phyloP scores from a whole-genome alignment of 2,888 invertebrate genomes.

The Drosophila falleni region DNA sequence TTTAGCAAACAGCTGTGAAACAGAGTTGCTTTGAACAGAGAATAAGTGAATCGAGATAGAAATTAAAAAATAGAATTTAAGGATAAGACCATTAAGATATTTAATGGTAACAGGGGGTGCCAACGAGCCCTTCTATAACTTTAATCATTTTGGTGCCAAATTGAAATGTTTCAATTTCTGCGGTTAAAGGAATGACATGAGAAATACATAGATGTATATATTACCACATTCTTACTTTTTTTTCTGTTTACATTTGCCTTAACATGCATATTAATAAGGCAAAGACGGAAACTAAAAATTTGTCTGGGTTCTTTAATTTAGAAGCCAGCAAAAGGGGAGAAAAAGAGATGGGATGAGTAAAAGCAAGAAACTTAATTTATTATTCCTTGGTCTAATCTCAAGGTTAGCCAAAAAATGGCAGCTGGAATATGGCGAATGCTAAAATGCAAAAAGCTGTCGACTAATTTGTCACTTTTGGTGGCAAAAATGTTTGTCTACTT shows the following conservation, averaged over 20 bases:
- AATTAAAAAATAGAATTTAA: neutral
- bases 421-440: constrained; percentile 31
- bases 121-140: constrained; percentile 3
- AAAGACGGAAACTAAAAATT: constrained; percentile 23
- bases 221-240: constrained; percentile 16
- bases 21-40: no score
- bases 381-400: constrained; percentile 48
- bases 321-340: neutral
- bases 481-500: constrained; percentile 39
- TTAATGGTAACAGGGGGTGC: neutral
- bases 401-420: constrained; percentile 41
- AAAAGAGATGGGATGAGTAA: neutral
- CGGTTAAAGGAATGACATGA: constrained; percentile 32
- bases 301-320: constrained; percentile 14
- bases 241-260: constrained; percentile 8
- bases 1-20: no score
- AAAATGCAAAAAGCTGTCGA: constrained; percentile 33
- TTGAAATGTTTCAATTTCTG: constrained; percentile 53
- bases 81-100: neutral
- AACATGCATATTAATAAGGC: constrained; percentile 39
- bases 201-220: constrained; percentile 26
- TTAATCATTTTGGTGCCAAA: constrained; percentile 28
- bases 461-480: constrained; percentile 57
- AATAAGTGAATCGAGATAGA: no score
- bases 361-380: constrained; percentile 41